Base-by-base conservation (phyloP, 2,113 vertebrate species). In the Sinocyclocheilus grahami region DNA sequence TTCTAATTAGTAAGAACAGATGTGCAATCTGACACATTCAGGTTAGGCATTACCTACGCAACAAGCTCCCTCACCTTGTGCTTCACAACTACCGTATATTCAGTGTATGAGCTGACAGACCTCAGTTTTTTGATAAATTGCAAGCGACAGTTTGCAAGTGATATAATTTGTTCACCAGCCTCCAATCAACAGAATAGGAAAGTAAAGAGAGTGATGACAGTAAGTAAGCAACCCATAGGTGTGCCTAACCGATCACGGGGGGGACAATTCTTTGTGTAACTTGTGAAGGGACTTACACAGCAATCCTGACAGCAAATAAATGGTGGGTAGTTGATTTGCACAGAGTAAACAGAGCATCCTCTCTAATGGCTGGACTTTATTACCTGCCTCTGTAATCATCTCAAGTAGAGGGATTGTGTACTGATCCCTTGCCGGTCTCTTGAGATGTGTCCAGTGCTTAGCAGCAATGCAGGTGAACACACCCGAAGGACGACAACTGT, bases 1-100 rank as follows among this genome's bases (percentile, higher is more conserved):
- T 90, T 27, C 84, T 90, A 92, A 93, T 92, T 88, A 91, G 86
- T 48, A 87, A 78, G 86, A 91, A 87, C 91, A 92, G 90, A 89
- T 90, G 92, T 48, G 81, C 87, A 85, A 89, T 88, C 90, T 90
- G 80, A 53, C 80, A 82, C 24, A 82, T 71, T 69, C 27, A 9
- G 80, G 63, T 53, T 82, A 82, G 5, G 91, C 87, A 88, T 89
- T 79, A 89, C 82, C 86, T 82, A 89, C 89, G 89, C 83, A 83
- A 85, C 58, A 22, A 86, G 83, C 87, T 89, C 11, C 20, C 81
- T 77, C 51, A 87, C 60, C 74, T 65, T 55, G n/a, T 58, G 78
- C 63, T 87, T 75, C 55, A n/a, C 60, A 77, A 78, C 33, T 18
- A 69, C n/a, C 5, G n/a, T 58, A 13, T 22, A 30, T 80, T 48